Base-by-base conservation (phyloP, 2,888 invertebrate genomes). In the Parascotia fuliginaria region DNA sequence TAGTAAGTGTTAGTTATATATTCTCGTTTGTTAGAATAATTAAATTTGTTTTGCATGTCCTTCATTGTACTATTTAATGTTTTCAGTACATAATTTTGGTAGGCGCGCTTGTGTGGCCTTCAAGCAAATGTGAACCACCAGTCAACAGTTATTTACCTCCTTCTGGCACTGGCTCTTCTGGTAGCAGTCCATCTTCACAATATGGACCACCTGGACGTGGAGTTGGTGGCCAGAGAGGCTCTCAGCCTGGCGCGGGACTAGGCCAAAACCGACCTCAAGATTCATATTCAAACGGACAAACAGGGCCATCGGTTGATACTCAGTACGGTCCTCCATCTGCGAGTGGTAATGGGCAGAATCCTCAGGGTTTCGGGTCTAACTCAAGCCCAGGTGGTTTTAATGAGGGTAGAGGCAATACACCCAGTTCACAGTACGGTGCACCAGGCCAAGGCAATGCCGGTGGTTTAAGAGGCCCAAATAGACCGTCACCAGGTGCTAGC, bases 101-200 rank as follows among this genome's bases (percentile, higher is more conserved):
- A 28, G 77, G 84, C 57, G 86, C 90, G 11, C 66, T 93, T 46
- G 87, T 85, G 49, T 81, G 91, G 80, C 85, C 92, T 32, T 64
- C 75, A 41, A 82, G 68, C 38, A 92, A 87, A 65, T 93, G 95
- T 60, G 96, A 96, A 80, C 96, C 96, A 41, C 96, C 96, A 42
- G 95, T 95, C 0, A 95, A 94, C 77, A 95, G 95, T 38, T 96
- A 96, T 74, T 85, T 96, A 73, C 96, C 96, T 71, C 95, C 95
- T 34, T 87, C 87, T 43, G 85, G 85, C 15, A 16, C 12, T 11
- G 37, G 32, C 0, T 19, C 34, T 11, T 81, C 85, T 16, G 77
- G 82, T 34, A 79, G 83, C 31, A 76, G 79, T 52, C 89, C 88
- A 0, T 83, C 87, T 0, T 61, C 85, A 5, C 79, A 87, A 52